Conservation (phyloP, 1,140 invertebrate species). For the Phocides pigmalion region DNA sequence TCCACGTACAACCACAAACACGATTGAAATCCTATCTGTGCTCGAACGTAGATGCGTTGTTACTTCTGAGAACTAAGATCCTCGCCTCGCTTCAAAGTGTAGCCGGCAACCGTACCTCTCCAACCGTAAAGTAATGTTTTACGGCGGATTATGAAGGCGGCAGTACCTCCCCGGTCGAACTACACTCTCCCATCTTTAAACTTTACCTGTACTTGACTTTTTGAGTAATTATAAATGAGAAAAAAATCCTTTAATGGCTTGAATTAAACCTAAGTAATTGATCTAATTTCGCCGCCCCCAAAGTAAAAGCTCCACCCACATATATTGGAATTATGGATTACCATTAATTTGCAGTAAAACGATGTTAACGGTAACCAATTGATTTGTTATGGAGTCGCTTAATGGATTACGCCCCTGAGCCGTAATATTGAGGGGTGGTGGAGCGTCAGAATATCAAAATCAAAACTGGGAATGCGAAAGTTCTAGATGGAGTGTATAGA, state of each 20-base stretch:
- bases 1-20: no score
- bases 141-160: no score
- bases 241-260: background rate
- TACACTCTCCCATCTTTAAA: no score
- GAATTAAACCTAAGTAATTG: background rate
- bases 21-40: no score
- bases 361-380: slow-evolving; percentile 20
- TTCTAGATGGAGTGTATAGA: background rate
- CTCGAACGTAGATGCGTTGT: no score
- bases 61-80: no score
- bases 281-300: background rate
- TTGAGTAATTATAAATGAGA: no score
- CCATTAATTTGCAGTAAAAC: slow-evolving; percentile 31
- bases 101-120: no score
- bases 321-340: slow-evolving; percentile 28
- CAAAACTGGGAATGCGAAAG: background rate
- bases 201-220: no score
- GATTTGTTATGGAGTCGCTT: slow-evolving; percentile 19
- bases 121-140: no score
- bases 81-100: no score
- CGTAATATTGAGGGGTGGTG: slow-evolving; percentile 9
- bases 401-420: slow-evolving; percentile 28
- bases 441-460: background rate
- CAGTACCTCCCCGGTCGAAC: no score
- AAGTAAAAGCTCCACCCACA: background rate